Conservation (phyloP, 2,113 vertebrate genomes). For the Empidonax alnorum region DNA sequence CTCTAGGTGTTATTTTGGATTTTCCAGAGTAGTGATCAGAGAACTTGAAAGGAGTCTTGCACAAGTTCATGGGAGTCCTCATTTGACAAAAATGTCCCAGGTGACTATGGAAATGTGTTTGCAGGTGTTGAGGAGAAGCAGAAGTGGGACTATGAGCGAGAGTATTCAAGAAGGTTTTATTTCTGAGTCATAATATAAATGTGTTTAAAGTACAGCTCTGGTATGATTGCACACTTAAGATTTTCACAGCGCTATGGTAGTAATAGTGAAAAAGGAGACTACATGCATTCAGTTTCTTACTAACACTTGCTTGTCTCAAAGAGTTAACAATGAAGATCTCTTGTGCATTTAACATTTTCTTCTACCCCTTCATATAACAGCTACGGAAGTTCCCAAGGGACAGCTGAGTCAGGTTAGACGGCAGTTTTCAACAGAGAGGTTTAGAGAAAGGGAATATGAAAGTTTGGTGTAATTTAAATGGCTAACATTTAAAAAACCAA, state of each 20-base stretch:
- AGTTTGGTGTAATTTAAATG: neutral
- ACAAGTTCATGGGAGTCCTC: neutral
- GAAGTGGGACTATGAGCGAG: neutral
- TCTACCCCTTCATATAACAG: neutral
- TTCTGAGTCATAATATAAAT: neutral
- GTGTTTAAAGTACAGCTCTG: neutral
- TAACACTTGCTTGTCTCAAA: neutral
- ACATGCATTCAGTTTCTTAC: neutral
- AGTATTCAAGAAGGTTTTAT: neutral
- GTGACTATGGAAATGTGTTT: neutral
- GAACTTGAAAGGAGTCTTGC: neutral
- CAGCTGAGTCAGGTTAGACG: neutral
- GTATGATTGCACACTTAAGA: neutral
- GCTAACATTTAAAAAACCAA: fast-evolving
- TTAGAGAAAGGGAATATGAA: neutral
- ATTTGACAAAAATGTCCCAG: neutral
- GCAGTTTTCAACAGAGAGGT: neutral
- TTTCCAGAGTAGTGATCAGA: neutral
- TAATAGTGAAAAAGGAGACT: neutral
- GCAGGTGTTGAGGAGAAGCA: neutral
- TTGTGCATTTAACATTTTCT: neutral
- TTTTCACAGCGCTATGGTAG: neutral
- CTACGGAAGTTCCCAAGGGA: neutral
- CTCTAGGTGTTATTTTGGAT: neutral
- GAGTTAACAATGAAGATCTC: neutral